phyloP scores from a whole-genome alignment of 2,113 vertebrate genomes.

The Ictalurus punctatus region DNA sequence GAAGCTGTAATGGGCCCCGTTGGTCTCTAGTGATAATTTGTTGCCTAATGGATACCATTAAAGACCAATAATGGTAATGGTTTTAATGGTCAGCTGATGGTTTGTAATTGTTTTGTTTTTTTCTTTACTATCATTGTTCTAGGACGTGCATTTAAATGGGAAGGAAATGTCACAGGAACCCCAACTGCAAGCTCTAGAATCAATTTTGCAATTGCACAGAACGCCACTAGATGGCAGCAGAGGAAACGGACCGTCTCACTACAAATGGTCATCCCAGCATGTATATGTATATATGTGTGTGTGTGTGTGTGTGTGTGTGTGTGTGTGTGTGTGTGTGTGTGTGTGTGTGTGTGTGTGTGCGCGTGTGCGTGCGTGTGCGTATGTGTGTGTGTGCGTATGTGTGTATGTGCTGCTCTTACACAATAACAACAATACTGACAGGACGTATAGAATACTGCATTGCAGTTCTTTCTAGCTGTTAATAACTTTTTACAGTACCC shows the following conservation, averaged over 20 bases:
- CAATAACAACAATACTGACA: constrained; percentile 23
- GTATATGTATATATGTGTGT: not conserved
- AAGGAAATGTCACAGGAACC: not conserved
- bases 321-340: not conserved
- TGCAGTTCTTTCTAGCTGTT: constrained; percentile 4
- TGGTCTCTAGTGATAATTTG: too few species aligned
- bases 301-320: not conserved
- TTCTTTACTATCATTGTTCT: not conserved
- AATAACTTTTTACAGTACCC: not conserved
- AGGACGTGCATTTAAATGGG: not conserved
- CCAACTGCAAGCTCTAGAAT: not conserved
- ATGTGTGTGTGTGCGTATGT: too few species aligned
- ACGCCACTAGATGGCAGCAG: constrained; percentile 45
- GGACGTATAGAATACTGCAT: not conserved
- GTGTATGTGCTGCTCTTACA: not conserved
- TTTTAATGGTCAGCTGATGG: too few species aligned
- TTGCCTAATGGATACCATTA: too few species aligned
- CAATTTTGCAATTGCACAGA: not conserved
- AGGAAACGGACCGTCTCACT: not conserved
- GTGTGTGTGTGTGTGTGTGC: constrained; percentile 1
- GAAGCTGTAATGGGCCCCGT: too few species aligned
- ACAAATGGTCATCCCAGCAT: not conserved
- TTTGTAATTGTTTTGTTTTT: not conserved
- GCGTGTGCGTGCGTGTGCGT: too few species aligned
- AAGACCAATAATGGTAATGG: too few species aligned